Evolutionary conservation across 2,113 vertebrate species (phyloP).

Genomic region (Heterotilapia buettikoferi): DNA sequence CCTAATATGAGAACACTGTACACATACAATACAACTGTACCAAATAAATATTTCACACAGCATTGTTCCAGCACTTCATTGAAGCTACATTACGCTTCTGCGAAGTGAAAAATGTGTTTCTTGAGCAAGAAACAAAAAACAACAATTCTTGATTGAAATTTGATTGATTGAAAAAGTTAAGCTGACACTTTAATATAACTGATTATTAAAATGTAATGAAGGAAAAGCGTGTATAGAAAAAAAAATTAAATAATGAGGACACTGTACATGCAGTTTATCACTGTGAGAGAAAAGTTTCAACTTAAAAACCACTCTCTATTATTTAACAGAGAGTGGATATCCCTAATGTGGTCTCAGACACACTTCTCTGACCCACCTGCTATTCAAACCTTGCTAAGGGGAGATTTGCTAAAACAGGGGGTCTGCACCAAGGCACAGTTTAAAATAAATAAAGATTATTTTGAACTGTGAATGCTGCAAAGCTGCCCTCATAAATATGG

Average conservation of each 20-base stretch:
- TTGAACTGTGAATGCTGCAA: not conserved
- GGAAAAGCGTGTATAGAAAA: not conserved
- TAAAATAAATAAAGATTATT: not conserved
- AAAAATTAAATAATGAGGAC: not conserved
- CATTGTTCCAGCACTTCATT: constrained; percentile 5
- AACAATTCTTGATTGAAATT: not conserved
- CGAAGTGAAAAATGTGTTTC: not conserved
- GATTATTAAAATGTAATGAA: not conserved
- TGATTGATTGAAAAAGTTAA: no score
- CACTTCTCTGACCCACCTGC: not conserved
- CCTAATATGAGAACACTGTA: not conserved
- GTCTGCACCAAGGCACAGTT: not conserved
- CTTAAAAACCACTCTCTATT: not conserved
- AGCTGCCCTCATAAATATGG: not conserved
- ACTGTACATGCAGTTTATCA: not conserved
- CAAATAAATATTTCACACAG: not conserved
- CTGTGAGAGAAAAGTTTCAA: not conserved
- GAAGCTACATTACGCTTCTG: not conserved
- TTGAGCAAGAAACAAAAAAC: not conserved
- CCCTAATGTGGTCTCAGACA: not conserved
- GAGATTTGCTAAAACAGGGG: fast-evolving
- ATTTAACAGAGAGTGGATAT: not conserved
- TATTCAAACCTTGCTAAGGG: not conserved
- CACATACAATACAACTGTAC: not conserved
- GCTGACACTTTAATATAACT: not conserved